Evolutionary conservation across 23 tunicate species (phyloP), one percentile per base, ranked within the genome.

Genomic region (Diplosoma virens): DNA sequence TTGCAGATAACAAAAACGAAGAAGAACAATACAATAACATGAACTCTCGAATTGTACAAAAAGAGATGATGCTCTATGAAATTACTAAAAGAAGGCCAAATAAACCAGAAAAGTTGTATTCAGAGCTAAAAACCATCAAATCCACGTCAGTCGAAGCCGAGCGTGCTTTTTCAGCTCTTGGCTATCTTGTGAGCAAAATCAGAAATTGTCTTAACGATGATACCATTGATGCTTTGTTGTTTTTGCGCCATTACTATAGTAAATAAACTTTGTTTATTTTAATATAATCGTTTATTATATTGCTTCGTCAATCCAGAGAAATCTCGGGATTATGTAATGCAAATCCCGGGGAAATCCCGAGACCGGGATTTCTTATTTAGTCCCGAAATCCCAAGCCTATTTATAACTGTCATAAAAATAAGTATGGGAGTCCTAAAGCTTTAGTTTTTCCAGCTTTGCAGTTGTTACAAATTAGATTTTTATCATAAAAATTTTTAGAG

Each of bases 21-120:
- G 58, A 70, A 24, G 23, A 23, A 36, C 58, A 41, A 70, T 32
- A 64, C 58, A 30, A 41, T 30, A 37, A 70, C 14, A 27, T 70
- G 58, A 37, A 23, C 58, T 70, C 76, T 70, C 76, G 58, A 36
- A 64, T 70, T 22, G 29, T 70, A 25, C 65, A 70, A 37, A 70
- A 70, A 70, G 76, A 70, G 58, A 70, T 70, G 76, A 41, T 70
- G 58, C 58, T 70, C 30, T 70, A 70, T 70, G 76, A 70, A 37
- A 70, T 30, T 25, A 70, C 36, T 30, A 23, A 70, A 37, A 70
- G 16, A 25, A 35, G 58, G 58, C 65, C 76, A 36, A 30, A 70
- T 25, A 70, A 70, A 11, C 30, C n/a, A 23, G 76, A 70, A 70
- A 70, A 70, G 58, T 37, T 70, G 76, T 70, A 70, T 41, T 64